Evolutionary conservation across 64 coral and sea anemone species (phyloP).

Genomic region (Dendrophyllia cribrosa): DNA sequence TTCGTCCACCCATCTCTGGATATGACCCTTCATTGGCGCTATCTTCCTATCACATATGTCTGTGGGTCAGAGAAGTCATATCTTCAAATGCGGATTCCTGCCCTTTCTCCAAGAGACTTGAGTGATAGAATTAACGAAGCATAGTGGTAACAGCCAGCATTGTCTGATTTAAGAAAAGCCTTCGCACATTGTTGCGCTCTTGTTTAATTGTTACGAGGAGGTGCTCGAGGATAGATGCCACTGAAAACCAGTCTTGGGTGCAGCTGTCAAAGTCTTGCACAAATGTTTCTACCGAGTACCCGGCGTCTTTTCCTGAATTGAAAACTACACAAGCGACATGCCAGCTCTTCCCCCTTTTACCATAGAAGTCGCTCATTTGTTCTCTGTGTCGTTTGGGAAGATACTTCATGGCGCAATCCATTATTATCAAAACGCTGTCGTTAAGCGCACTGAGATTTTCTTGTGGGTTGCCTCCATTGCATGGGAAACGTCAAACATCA

Average conservation of each 20-base stretch:
- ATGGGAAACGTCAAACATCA: slow-evolving; percentile 10
- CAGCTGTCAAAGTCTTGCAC: not conserved
- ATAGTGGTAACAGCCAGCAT: slow-evolving; percentile 26
- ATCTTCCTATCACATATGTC: no score
- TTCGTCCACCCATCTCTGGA: no score
- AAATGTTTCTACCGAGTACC: not conserved
- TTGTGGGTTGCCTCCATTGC: not conserved
- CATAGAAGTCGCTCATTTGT: slow-evolving; percentile 56
- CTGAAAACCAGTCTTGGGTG: slow-evolving; percentile 10
- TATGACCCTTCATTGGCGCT: no score
- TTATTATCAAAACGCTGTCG: not conserved
- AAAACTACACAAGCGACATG: slow-evolving; percentile 28
- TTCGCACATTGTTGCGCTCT: not conserved
- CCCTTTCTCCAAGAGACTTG: slow-evolving; percentile 11
- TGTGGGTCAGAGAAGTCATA: not conserved
- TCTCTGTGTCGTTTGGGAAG: slow-evolving; percentile 25
- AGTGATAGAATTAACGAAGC: slow-evolving; percentile 15
- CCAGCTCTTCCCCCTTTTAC: slow-evolving; percentile 53
- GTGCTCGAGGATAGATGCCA: not conserved
- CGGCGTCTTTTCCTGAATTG: not conserved
- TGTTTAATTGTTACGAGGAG: slow-evolving; percentile 9
- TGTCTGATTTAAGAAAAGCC: slow-evolving; percentile 29
- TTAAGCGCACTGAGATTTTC: not conserved
- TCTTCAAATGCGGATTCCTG: not conserved
- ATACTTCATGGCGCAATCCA: not conserved